A percentile compares a stretch with the other conserved stretches of the same genome.
Evolutionary conservation across 2,888 invertebrate genomes (phyloP).

Genomic region (Physocephala rufipes): DNA sequence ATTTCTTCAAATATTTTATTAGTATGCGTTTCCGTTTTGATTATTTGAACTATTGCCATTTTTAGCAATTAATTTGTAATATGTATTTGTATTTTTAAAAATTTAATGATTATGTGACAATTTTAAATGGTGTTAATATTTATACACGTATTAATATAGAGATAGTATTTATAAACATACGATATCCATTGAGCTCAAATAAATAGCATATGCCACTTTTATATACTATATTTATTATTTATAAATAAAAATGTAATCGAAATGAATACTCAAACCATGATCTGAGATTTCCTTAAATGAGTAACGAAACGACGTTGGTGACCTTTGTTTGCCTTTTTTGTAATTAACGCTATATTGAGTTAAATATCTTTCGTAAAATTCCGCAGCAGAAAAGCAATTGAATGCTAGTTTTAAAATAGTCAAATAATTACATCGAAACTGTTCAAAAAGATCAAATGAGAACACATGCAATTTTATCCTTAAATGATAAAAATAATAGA

Average conservation of each 20-base stretch:
- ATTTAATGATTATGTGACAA: neutral
- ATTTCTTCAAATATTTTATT: neutral
- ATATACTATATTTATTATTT: neutral
- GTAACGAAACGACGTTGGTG: neutral
- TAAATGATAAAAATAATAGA: too few species aligned
- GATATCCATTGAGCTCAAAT: neutral
- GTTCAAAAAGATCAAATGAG: too few species aligned
- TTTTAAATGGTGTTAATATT: neutral
- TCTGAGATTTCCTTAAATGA: conserved; percentile 9
- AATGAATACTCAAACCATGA: neutral
- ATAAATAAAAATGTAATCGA: neutral
- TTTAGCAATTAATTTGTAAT: neutral
- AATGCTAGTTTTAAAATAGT: neutral
- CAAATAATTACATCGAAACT: too few species aligned
- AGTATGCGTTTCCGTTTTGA: neutral
- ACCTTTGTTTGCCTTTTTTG: conserved; percentile 9
- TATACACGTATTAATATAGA: neutral
- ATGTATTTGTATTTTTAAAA: conserved; percentile 12
- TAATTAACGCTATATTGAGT: conserved; percentile 2
- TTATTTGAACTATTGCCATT: neutral
- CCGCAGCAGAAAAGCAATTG: neutral
- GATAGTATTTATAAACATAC: neutral
- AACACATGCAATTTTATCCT: too few species aligned
- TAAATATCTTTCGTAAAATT: conserved; percentile 8
- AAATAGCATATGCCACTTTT: neutral